These are phyloP conservation scores for Conger conger DNA, from an alignment of 2,113 vertebrate species.

Conservation along the genomic window DNA sequence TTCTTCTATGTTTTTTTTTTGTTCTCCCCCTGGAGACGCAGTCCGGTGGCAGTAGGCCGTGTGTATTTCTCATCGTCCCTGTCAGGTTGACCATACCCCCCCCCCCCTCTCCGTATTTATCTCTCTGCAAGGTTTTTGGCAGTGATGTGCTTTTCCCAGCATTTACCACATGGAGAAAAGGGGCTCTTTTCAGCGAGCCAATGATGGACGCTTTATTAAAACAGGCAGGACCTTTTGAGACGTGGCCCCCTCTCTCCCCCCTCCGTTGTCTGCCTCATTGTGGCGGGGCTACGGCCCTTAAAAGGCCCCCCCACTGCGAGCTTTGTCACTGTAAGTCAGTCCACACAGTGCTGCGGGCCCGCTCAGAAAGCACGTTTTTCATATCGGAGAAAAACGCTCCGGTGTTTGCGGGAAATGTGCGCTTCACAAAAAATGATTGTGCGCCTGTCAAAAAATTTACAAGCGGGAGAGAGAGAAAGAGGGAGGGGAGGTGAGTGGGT, in stretches of 20 bases:
- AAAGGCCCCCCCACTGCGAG: conserved; percentile 44
- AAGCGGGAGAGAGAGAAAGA: conserved; percentile 50
- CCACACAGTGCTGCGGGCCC: conserved; percentile 61
- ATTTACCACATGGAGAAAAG: conserved; percentile 64
- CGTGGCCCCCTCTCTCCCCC: conserved; percentile 45
- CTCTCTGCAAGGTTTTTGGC: conserved; percentile 72
- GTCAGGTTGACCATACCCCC: conserved; percentile 18
- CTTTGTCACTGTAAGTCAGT: conserved; percentile 78
- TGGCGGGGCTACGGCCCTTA: conserved; percentile 61
- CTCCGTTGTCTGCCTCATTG: conserved; percentile 71
- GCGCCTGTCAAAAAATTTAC: conserved; percentile 65
- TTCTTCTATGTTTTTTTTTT: neutral
- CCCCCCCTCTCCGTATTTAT: conserved; percentile 63
- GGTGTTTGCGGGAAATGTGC: conserved; percentile 43
- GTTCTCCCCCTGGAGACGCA: neutral
- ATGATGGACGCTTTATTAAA: conserved; percentile 77
- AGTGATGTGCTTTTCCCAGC: conserved; percentile 75
- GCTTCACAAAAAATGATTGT: conserved; percentile 53
- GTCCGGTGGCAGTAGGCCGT: conserved; percentile 56
- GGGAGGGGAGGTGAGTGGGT: conserved; percentile 46
- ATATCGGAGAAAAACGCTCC: neutral
- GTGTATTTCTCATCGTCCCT: conserved; percentile 47
- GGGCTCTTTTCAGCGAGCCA: conserved; percentile 66
- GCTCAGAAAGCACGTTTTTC: conserved; percentile 44
- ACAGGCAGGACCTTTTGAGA: conserved; percentile 70